Conservation (phyloP, 2,113 vertebrate genomes). For the Catharus minimus region DNA sequence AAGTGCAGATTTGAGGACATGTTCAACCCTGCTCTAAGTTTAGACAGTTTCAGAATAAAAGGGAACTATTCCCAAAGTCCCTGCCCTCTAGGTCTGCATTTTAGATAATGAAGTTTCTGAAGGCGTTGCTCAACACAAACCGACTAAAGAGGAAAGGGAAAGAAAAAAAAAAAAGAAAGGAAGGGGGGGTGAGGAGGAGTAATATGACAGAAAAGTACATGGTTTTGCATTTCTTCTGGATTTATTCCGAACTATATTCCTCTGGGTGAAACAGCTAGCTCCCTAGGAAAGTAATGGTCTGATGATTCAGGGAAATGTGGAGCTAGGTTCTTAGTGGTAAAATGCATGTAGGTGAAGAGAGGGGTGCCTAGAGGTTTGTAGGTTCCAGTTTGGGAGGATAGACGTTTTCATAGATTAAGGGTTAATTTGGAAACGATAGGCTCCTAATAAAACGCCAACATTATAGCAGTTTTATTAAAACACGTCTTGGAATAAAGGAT, state of each 20-base stretch:
- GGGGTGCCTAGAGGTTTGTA: not conserved
- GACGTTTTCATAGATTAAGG: not conserved
- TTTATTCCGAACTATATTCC: slow-evolving; percentile 32
- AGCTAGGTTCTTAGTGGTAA: not conserved
- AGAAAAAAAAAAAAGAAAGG: not conserved
- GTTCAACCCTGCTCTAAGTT: slow-evolving; percentile 24
- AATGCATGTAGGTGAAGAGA: not conserved
- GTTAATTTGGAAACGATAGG: slow-evolving; percentile 7
- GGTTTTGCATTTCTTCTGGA: slow-evolving; percentile 24
- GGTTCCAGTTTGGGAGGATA: not conserved
- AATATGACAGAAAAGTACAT: slow-evolving; percentile 12
- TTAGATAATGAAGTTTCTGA: slow-evolving; percentile 41
- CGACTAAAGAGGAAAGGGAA: fast-evolving
- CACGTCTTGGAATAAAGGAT: not conserved
- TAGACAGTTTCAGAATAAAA: slow-evolving; percentile 35
- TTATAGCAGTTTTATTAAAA: not conserved
- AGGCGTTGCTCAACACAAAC: not conserved
- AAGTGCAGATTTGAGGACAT: slow-evolving; percentile 56
- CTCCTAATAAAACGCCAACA: not conserved
- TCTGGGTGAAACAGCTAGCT: slow-evolving; percentile 15
- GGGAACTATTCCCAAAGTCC: slow-evolving; percentile 2
- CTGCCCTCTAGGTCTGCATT: slow-evolving; percentile 31
- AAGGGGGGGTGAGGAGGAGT: fast-evolving
- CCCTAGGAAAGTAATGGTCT: slow-evolving; percentile 20
- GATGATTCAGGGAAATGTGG: slow-evolving; percentile 28